phyloP scores from a whole-genome alignment of 2,888 invertebrate species.

The Cosmia trapezina region DNA sequence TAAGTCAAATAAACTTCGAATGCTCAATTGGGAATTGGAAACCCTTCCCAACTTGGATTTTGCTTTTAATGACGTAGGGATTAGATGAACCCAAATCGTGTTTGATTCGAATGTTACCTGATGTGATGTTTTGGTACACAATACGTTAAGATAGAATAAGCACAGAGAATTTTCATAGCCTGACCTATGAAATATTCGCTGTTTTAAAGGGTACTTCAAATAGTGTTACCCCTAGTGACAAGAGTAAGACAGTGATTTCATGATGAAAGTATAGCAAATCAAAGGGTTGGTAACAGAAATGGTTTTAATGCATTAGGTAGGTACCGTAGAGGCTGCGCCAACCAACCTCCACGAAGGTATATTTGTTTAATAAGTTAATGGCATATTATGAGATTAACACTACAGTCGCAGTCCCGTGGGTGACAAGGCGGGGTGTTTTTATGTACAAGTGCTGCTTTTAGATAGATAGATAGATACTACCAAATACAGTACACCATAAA shows the following conservation, averaged over 20 bases:
- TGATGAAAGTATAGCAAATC: neutral
- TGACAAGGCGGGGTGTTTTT: no score
- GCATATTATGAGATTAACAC: neutral
- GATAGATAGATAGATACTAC: no score
- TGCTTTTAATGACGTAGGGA: slow-evolving; percentile 61
- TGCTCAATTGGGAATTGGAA: slow-evolving; percentile 53
- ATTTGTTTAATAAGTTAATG: neutral
- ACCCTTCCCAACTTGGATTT: slow-evolving; percentile 55
- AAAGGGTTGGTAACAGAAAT: neutral
- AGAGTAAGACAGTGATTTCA: neutral
- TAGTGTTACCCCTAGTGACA: neutral
- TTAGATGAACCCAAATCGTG: slow-evolving; percentile 37
- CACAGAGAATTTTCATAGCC: neutral
- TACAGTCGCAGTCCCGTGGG: no score
- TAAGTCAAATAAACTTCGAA: slow-evolving; percentile 51
- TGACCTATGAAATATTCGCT: neutral
- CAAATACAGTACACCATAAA: no score
- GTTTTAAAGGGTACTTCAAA: neutral
- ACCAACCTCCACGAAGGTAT: neutral
- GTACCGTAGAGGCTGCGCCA: neutral
- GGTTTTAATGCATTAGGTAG: no score
- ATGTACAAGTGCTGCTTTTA: neutral
- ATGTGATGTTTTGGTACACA: slow-evolving; percentile 7
- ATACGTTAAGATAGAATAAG: neutral
- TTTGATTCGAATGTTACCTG: slow-evolving; percentile 33